Conservation (phyloP, 2,888 invertebrate genomes). For the Stratiomys singularior region DNA sequence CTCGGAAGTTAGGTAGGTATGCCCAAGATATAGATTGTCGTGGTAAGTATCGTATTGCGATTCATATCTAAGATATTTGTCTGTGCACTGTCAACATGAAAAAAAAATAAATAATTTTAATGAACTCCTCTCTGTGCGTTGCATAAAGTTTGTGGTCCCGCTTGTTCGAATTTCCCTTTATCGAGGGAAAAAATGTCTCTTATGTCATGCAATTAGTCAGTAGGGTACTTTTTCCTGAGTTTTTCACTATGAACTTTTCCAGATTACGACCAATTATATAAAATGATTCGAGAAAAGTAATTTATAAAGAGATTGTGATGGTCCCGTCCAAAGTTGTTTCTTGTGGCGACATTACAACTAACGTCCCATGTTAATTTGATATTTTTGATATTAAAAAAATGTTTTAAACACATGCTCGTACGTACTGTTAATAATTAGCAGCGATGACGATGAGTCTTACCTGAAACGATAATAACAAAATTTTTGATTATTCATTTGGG, state of each 20-base stretch:
- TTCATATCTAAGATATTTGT: conserved; percentile 35
- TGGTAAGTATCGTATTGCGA: conserved; percentile 36
- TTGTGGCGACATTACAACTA: conserved; percentile 14
- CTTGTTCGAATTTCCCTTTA: not conserved
- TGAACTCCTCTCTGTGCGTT: not conserved
- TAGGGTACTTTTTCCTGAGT: conserved; percentile 17
- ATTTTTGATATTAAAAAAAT: not conserved
- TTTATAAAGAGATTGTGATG: not conserved
- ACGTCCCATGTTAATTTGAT: not conserved
- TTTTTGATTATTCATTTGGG: no score
- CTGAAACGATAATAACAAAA: not conserved
- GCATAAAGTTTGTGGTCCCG: conserved; percentile 18
- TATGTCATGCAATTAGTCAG: conserved; percentile 40
- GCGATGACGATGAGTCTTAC: not conserved
- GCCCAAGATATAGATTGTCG: not conserved
- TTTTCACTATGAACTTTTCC: conserved; percentile 25
- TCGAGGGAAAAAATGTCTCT: conserved; percentile 5
- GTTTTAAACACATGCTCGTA: not conserved
- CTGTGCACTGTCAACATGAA: conserved; percentile 23
- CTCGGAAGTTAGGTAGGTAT: not conserved
- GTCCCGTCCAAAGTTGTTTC: not conserved
- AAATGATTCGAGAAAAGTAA: conserved; percentile 31
- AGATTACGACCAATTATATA: conserved; percentile 36
- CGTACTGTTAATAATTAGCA: not conserved
- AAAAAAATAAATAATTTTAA: conserved; percentile 33